Base-by-base conservation (phyloP, 2,797 vertebrate genomes). In the Enteromius thamalakanensis region DNA sequence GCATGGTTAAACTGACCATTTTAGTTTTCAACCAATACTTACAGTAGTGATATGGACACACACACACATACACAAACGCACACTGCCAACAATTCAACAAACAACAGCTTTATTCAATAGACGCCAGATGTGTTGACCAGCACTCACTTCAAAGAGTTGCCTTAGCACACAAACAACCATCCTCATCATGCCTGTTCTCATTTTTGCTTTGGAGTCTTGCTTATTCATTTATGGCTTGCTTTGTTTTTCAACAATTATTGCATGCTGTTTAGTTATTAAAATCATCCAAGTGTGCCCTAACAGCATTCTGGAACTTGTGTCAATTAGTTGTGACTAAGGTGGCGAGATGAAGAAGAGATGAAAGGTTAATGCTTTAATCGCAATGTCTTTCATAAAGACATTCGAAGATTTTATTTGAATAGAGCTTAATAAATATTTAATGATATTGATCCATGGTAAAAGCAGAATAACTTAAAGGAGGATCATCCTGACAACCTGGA, bases 101-200 rank as follows among this genome's bases (percentile, higher is more conserved):
- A 88, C 85, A 89, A 89, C 82, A 88, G 86, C 77, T 75, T 84
- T 58, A 88, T 81, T 83, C 86, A 88, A 85, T 79, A 80, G 83
- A 89, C 84, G 58, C 40, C 88, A 90, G 88, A 92, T 90, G 85
- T 84, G 87, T 79, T 76, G 49, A 79, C 80, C 86, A 83, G 81
- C 40, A 64, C 82, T 80, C 60, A 67, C 80, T 76, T 86, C 82
- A 80, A 83, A 86, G 70, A 51, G 53, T 19, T 60, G 65, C 29
- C 32, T 80, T 81, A 75, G 75, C 81, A 79, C 74, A 86, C 78
- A 76, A 74, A 67, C n/a, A 83, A 72, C 67, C 72, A 84, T 71
- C 6, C 40, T 47, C 58, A 60, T 17, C 82, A 74, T 40, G 51
- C 72, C 29, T 77, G 68, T 40, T 83, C 79, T 62, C 8, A 53